phyloP scores from a whole-genome alignment of 2,797 vertebrate species.

The Squalus acanthias region DNA sequence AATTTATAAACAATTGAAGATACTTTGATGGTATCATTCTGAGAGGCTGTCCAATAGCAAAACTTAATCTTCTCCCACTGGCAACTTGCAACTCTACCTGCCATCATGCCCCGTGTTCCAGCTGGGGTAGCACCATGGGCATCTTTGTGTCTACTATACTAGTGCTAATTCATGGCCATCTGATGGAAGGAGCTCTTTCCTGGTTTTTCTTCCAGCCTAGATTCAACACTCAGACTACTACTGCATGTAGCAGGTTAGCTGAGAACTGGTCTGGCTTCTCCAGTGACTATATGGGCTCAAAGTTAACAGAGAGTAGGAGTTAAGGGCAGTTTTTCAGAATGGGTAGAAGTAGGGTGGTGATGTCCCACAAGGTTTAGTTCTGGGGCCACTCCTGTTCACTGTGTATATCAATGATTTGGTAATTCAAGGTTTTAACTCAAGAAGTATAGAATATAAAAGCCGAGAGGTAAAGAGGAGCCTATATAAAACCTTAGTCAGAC shows the following conservation, averaged over 20 bases:
- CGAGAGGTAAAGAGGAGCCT: background rate
- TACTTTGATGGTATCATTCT: background rate
- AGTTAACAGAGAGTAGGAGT: background rate
- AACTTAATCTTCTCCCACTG: background rate
- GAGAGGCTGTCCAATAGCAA: background rate
- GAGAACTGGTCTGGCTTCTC: background rate
- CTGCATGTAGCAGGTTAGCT: background rate
- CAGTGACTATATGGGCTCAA: too few relatives aligned
- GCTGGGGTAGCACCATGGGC: background rate
- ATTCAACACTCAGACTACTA: background rate
- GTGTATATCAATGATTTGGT: background rate
- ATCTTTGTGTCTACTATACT: background rate
- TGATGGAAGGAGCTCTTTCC: background rate
- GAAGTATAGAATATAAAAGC: background rate
- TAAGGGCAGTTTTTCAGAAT: background rate
- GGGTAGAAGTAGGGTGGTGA: background rate
- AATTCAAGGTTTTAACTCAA: background rate
- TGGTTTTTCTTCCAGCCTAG: background rate
- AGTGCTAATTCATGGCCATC: background rate
- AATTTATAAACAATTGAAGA: background rate
- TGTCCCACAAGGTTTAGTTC: background rate
- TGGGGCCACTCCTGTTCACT: background rate
- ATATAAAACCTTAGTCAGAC: background rate
- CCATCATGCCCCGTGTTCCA: background rate
- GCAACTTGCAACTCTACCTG: background rate